Percentiles rank a stretch among this genome's conserved stretches.
These are phyloP conservation scores for Xiphias gladius DNA, from an alignment of 2,113 vertebrate species.

Conservation along the genomic window DNA sequence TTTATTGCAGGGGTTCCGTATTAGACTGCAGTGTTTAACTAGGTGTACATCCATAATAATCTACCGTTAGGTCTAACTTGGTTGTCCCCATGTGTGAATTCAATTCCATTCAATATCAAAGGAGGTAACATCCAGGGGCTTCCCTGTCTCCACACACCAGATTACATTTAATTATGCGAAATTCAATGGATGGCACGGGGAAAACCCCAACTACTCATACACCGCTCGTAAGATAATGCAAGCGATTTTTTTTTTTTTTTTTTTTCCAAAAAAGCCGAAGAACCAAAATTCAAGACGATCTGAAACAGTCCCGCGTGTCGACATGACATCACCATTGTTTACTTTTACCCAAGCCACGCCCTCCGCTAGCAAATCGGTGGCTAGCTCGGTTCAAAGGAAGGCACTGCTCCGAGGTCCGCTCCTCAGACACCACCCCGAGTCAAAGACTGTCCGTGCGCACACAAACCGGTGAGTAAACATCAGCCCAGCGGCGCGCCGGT, in stretches of 20 bases:
- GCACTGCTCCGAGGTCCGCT: constrained; percentile 51
- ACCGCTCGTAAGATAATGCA: background rate
- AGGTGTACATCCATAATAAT: too few species aligned
- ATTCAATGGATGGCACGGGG: background rate
- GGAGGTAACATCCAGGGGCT: background rate
- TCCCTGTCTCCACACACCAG: background rate
- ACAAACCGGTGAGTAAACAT: constrained; percentile 68
- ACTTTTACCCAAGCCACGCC: constrained; percentile 80
- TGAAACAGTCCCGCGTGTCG: constrained; percentile 64
- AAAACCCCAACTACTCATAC: background rate
- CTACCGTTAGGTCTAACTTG: background rate
- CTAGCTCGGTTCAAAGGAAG: constrained; percentile 72
- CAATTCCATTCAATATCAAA: background rate
- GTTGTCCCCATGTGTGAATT: background rate
- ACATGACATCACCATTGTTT: constrained; percentile 81
- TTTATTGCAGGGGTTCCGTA: too few species aligned
- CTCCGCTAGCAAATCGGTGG: constrained; percentile 80
- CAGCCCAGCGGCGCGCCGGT: background rate
- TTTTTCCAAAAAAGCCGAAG: background rate
- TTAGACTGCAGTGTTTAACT: too few species aligned
- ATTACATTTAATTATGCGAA: background rate
- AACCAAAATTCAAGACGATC: constrained; percentile 6
- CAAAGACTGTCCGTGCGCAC: constrained; percentile 51
- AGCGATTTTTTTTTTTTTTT: too few species aligned
- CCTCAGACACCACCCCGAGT: constrained; percentile 62